A percentile compares a stretch with the other conserved stretches of the same genome.
Conservation (phyloP, 2,113 vertebrate genomes). For the Hirundichthys speculiger region DNA sequence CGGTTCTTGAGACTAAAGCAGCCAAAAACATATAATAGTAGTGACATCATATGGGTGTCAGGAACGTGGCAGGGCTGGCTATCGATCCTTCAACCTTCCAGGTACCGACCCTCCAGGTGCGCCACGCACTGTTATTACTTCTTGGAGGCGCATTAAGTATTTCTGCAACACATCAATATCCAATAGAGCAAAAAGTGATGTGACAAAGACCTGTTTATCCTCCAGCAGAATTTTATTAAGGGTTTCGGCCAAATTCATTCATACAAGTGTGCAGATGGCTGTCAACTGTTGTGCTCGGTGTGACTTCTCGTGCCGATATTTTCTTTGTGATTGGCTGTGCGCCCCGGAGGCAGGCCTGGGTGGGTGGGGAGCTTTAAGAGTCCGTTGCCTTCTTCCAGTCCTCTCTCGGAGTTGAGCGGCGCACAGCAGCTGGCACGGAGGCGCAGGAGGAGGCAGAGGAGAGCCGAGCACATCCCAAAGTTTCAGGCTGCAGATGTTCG, state of each 20-base stretch:
- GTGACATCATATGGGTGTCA: too few relatives aligned
- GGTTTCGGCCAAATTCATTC: too few relatives aligned
- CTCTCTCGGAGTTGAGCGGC: conserved; percentile 28
- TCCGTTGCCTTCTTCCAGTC: conserved; percentile 24
- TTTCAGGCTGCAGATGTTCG: conserved; percentile 54
- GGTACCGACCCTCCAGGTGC: too few relatives aligned
- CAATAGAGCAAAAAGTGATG: neutral
- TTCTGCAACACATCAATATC: neutral
- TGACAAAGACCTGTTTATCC: neutral
- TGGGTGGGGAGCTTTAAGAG: conserved; percentile 64
- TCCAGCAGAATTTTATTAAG: too few relatives aligned
- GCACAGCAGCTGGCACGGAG: conserved; percentile 17
- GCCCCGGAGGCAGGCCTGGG: conserved; percentile 25
- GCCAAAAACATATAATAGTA: too few relatives aligned
- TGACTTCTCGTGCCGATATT: neutral
- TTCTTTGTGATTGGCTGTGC: conserved; percentile 68
- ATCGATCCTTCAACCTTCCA: too few relatives aligned
- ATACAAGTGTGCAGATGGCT: neutral
- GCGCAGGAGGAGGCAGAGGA: conserved; percentile 18
- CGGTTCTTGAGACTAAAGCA: too few relatives aligned
- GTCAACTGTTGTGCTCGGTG: neutral
- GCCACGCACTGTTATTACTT: too few relatives aligned
- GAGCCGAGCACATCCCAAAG: conserved; percentile 55
- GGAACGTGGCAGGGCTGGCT: too few relatives aligned
- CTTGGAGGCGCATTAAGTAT: too few relatives aligned